Base-by-base conservation (phyloP, 2,113 vertebrate species). In the Poicephalus gulielmi region DNA sequence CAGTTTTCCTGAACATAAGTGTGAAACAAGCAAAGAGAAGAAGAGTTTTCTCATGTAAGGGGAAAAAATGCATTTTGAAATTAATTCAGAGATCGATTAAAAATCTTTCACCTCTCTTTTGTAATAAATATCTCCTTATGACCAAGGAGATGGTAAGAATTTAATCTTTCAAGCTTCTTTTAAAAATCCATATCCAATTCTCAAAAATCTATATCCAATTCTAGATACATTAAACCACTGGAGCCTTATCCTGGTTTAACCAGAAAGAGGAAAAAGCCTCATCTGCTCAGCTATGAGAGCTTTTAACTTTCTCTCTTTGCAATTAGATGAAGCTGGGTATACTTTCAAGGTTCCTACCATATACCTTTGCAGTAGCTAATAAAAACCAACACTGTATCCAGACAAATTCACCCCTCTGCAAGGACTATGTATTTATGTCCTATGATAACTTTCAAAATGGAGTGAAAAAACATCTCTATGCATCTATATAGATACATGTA, bases 121-220 rank as follows among this genome's bases (percentile, higher is more conserved):
- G 47, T 79, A 90, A 95, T 30, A 95, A 95, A 87, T 78, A 84
- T 46, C 23, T 92, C 18, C 52, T 92, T 82, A 70, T 33, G 52
- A 64, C 53, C 62, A 52, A 92, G 57, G 14, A 78, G 43, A 81
- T 43, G n/a, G 57, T 13, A 57, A 78, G 62, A 95, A 96, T 75
- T 78, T 88, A 76, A 91, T 76, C 17, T 92, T 41, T 69, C 69
- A 47, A 49, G 82, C 66, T 93, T 64, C 49, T 95, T 95, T 66
- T 28, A 71, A 92, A 94, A 96, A 94, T 94, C 94, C 59, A 90
- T 95, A 90, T 83, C 52, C 47, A 86, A 71, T 83, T 88, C 88
- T 87, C 78, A 60, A 92, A 95, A 96, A 97, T 96, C 92, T 85
- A 91, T 96, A 94, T 92, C 85, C 84, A 86, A 75, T 96, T 96